Evolutionary conservation across 2,797 vertebrate genomes (phyloP), one percentile per base, ranked within the genome.

Genomic region (Hylomyscus alleni): DNA sequence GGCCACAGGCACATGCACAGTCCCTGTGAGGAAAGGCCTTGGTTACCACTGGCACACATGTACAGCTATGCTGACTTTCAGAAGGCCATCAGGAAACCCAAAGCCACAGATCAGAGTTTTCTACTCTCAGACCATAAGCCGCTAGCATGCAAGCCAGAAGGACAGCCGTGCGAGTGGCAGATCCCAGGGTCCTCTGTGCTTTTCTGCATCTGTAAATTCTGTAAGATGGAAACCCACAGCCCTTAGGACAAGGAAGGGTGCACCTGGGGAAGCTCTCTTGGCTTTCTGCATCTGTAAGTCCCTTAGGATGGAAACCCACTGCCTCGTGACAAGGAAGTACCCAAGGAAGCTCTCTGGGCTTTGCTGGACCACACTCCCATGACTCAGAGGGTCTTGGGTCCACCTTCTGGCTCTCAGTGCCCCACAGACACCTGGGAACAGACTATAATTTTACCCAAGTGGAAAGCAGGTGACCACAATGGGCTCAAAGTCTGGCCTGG

Each of bases 141-240:
- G 0, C 50, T 6, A 58, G 26, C 3, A 15, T 8, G 15, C 62
- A 65, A 85, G 40, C 19, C 47, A 67, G 40, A 65, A 85, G 62
- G 4, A 40, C 3, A 56, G 44, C 24, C 8, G 8, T 7, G 5
- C 1, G 4, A 24, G 31, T 4, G 4, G 20, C 1, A 0, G 72
- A n/a, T 11, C 50, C 11, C 0, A 15, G 14, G 34, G 22, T 44
- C 34, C 22, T 1, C 37, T 5, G 17, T 11, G 50, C 67, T 34
- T 52, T 19, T 5, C 4, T 31, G 58, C 20, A 8, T 26, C 72
- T 22, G 9, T 73, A 22, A 73, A 20, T 2, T 12, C 26, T 10
- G 22, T 8, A 37, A 80, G 19, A 44, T 1, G 22, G 5, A 58
- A 15, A 4, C 3, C 54, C 4, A 10, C 6, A 2, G 1, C 47